Base-by-base conservation (phyloP, 2,888 invertebrate species). In the Mesorhabditis spiculigera region DNA sequence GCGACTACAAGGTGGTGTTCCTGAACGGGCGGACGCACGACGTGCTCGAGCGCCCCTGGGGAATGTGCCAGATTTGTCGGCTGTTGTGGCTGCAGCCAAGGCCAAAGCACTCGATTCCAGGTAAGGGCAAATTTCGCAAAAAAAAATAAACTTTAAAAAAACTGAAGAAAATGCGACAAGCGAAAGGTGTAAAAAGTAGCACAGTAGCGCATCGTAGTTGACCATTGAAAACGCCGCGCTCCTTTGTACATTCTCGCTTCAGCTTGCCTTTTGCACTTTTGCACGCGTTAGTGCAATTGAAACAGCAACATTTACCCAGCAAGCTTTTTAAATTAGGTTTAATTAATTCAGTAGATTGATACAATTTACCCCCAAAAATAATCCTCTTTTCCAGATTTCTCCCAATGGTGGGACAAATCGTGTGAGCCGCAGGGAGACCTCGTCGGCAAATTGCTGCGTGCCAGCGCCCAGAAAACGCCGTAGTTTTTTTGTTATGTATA, bases 41-140 rank as follows among this genome's bases (percentile, higher is more conserved):
- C 68, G 71, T 74, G n/a, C 71, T 78, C 8, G 85, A 85, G 67
- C 75, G 80, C n/a, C 83, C 85, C 5, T 84, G 83, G 81, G 85
- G 85, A n/a, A 78, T 85, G 72, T 85, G 85, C 68, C 85, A 85
- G 72, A 63, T 72, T 1, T 84, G 84, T 67, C 78, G 82, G 43
- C 71, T 85, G 65, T 66, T 75, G 63, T 82, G 82, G 74, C 72
- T 72, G 65, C 28, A 76, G 13, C 77, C 76, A 10, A 70, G 70
- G 10, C 71, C 71, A 28, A 63, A 63, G 41, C 69, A 75, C 43
- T 62, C 68, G 5, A 78, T 78, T 64, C 63, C 67, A 66, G 45
- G 69, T 69, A 66, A n/a, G 43, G 28, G 28, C 28, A 28, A 28
- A 28, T 28, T 28, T 28, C 28, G 28, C 28, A 28, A 28, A 28